phyloP scores from a whole-genome alignment of 2,113 vertebrate species.

The Brachyistius frenatus region DNA sequence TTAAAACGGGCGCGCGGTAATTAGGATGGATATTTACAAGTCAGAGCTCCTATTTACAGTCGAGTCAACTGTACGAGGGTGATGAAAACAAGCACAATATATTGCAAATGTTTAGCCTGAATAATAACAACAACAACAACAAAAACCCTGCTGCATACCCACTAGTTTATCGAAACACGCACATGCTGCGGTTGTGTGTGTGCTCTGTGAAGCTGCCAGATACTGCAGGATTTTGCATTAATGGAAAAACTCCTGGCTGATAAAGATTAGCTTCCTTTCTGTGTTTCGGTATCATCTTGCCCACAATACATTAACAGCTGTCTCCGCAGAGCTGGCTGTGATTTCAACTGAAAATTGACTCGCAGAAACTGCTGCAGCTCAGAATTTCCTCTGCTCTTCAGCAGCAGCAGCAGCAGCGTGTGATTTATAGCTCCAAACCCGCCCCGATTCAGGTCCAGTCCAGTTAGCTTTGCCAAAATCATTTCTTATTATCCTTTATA shows the following conservation, averaged over 20 bases:
- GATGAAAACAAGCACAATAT: background rate
- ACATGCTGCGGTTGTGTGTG: too few species aligned
- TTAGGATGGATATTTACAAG: background rate
- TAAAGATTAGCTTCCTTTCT: background rate
- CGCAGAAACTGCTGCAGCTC: background rate
- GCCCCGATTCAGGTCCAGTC: background rate
- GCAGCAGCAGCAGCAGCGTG: background rate
- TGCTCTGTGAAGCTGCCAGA: too few species aligned
- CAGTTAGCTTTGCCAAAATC: background rate
- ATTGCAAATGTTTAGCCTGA: background rate
- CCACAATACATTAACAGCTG: background rate
- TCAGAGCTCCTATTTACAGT: background rate
- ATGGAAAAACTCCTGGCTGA: background rate
- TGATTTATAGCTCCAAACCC: background rate
- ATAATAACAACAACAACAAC: background rate
- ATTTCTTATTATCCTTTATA: too few species aligned
- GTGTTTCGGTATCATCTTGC: background rate
- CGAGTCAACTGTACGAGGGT: background rate
- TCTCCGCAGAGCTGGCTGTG: background rate
- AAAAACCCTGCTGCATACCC: too few species aligned
- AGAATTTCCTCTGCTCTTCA: conserved; percentile 10
- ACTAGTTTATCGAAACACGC: too few species aligned
- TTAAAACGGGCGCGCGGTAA: background rate
- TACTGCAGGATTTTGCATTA: background rate
- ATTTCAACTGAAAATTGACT: background rate